Evolutionary conservation across 2,113 vertebrate genomes (phyloP).

Genomic region (Pimephales promelas): DNA sequence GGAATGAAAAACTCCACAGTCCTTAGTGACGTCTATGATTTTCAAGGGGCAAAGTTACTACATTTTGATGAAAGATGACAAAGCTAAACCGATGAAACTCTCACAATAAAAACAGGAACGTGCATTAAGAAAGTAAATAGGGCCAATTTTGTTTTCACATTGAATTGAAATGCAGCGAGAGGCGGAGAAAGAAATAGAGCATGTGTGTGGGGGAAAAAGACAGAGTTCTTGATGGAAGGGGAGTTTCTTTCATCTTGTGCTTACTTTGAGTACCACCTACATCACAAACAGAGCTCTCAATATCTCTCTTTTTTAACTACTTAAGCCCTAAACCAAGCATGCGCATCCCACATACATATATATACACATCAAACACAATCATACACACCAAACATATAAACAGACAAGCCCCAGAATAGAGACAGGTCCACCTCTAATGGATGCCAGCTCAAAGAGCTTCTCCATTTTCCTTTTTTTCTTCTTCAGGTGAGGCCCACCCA

Average conservation of each 20-base stretch:
- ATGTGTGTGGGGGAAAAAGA: background rate
- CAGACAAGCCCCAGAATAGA: conserved; percentile 23
- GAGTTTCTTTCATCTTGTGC: conserved; percentile 38
- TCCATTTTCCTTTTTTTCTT: background rate
- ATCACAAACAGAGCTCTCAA: background rate
- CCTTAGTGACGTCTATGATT: too few relatives aligned
- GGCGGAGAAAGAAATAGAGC: background rate
- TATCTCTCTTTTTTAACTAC: conserved; percentile 16
- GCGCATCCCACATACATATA: background rate
- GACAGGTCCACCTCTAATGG: conserved; percentile 20
- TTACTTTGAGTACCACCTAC: conserved; percentile 39
- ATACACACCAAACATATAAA: conserved; percentile 9
- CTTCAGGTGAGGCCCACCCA: background rate
- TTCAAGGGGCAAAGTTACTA: background rate
- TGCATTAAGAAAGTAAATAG: background rate
- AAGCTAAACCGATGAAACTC: background rate
- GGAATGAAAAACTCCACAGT: background rate
- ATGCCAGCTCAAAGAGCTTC: background rate
- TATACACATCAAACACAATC: conserved; percentile 7
- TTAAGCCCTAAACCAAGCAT: background rate
- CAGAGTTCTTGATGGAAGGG: background rate
- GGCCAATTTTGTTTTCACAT: background rate
- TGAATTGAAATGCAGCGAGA: background rate
- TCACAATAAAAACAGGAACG: background rate
- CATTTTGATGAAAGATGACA: background rate